Base-by-base conservation (phyloP, 2,888 invertebrate genomes). In the Auanema freiburgensis region DNA sequence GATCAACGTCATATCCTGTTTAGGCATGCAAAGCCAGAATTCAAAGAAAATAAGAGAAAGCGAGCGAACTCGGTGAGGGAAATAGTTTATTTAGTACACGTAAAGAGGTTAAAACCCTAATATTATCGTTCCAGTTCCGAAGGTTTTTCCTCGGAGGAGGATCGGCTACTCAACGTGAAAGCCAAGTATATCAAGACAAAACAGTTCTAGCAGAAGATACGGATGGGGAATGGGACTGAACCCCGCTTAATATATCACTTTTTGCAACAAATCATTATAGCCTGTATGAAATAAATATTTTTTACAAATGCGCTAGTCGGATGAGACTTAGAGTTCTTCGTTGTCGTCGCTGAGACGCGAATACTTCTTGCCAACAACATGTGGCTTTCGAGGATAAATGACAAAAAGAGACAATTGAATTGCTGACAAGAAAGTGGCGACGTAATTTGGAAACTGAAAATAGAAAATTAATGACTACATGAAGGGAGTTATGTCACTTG, bases 401-500 rank as follows among this genome's bases (percentile, higher is more conserved):
- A 89, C 85, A 84, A 92, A 92, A 14, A 93, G 85, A n/a, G 88
- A 87, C 52, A 92, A 86, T 85, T 93, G 93, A 74, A 89, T 87
- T 49, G 89, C 84, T 2, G 91, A 90, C 57, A 93, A 84, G n/a
- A 89, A 77, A 67, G 89, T 89, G 41, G 92, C 92, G 76, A 92
- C 85, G 56, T 90, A 87, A 85, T 93, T 93, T 46, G 92, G 91
- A 72, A 90, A 86, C 91, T 91, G 86, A 76, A 87, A 87, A 50
- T 14, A 11, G 21, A n/a, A 21, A 23, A 53, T 14, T 21, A 53
- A 53, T 24, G 18, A 53, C n/a, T 24, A 23, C 21, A 53, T 8
- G 4, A 10, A 46, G 8, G 16, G 46, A 21, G 3, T 33, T 25
- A 55, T 55, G 41, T 55, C 16, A 92, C 91, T 79, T 91, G 87